A percentile compares a stretch with the other conserved stretches of the same genome.
phyloP scores from a whole-genome alignment of 2,113 vertebrate species.

The Leuciscus idus region DNA sequence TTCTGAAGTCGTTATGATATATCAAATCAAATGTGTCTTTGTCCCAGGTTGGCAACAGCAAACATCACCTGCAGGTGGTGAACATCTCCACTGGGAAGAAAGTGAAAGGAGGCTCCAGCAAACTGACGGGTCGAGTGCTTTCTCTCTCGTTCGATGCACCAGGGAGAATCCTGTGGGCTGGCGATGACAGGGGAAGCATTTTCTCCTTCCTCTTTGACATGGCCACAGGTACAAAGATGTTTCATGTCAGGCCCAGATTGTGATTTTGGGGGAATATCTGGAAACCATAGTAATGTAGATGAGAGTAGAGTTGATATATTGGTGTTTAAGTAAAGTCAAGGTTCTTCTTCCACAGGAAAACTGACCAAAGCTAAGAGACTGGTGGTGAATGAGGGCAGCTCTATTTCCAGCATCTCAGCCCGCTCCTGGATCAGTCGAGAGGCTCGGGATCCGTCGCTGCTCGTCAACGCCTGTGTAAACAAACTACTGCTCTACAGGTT shows the following conservation, averaged over 20 bases:
- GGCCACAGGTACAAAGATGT: conserved; percentile 80
- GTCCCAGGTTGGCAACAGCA: conserved; percentile 87
- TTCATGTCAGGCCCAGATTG: too few relatives aligned
- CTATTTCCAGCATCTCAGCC: conserved; percentile 89
- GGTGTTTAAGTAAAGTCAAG: conserved; percentile 26
- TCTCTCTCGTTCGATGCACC: conserved; percentile 91
- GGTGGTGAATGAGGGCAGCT: conserved; percentile 88
- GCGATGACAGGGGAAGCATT: conserved; percentile 89
- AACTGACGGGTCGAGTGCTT: conserved; percentile 87
- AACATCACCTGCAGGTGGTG: conserved; percentile 89
- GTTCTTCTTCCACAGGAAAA: conserved; percentile 76
- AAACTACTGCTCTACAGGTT: conserved; percentile 91
- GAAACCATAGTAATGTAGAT: too few relatives aligned
- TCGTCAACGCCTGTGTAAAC: conserved; percentile 90
- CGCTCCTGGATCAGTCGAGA: conserved; percentile 94
- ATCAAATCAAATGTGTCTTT: neutral
- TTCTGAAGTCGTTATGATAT: neutral
- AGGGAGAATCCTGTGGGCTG: conserved; percentile 90
- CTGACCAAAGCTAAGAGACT: conserved; percentile 93
- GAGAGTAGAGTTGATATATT: too few relatives aligned
- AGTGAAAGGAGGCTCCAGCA: conserved; percentile 89
- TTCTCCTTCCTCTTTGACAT: conserved; percentile 96
- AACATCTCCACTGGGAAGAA: conserved; percentile 96
- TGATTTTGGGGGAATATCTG: too few relatives aligned
- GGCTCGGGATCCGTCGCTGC: conserved; percentile 89